Evolutionary conservation across 2,113 vertebrate genomes (phyloP).

Genomic region (Malurus alboscapulatus): DNA sequence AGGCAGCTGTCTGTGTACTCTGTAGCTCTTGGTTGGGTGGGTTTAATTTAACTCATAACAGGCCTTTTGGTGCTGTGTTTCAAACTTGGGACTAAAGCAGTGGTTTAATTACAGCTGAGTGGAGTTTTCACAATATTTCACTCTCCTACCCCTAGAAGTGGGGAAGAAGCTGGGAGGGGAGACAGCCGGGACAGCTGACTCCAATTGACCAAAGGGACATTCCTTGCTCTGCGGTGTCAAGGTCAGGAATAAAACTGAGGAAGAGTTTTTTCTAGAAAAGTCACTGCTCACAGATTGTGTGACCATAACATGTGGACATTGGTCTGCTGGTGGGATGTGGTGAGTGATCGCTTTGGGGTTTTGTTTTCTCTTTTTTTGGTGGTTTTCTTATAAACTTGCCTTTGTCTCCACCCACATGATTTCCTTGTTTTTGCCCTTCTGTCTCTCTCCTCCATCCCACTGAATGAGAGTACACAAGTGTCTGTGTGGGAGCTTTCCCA

Average conservation of each 20-base stretch:
- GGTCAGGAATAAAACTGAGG: background rate
- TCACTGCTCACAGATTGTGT: accelerated
- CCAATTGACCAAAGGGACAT: background rate
- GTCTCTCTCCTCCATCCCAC: background rate
- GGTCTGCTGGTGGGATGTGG: background rate
- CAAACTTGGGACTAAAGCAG: background rate
- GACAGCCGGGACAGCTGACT: background rate
- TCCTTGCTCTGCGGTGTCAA: background rate
- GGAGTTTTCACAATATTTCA: background rate
- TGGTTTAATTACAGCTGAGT: background rate
- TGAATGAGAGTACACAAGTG: accelerated
- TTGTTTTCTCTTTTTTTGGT: background rate
- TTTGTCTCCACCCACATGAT: background rate
- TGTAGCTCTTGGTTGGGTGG: background rate
- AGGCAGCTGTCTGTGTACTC: background rate
- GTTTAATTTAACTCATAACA: background rate
- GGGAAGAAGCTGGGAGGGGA: background rate
- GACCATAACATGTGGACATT: background rate
- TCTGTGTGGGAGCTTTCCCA: background rate
- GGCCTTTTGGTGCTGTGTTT: background rate
- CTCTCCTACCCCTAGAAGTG: accelerated
- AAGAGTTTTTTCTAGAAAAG: background rate
- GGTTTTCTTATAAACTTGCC: background rate
- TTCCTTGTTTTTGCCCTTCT: background rate
- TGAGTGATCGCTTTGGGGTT: accelerated